Evolutionary conservation across 2,888 invertebrate genomes (phyloP).

Genomic region (Carcina quercana): DNA sequence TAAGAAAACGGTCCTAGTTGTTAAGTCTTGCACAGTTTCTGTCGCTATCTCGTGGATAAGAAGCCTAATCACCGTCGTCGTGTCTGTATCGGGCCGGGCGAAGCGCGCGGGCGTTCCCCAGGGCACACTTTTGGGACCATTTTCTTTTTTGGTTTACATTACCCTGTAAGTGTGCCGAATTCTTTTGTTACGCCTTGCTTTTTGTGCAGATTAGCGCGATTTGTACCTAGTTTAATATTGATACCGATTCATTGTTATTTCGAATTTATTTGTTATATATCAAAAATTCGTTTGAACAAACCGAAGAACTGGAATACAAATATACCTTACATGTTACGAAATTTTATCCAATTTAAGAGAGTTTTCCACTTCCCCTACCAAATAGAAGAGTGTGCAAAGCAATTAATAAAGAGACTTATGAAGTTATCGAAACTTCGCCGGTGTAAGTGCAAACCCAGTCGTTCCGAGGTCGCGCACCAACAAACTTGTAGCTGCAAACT

Average conservation of each 20-base stretch:
- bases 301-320: no score
- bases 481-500: conserved; percentile 64
- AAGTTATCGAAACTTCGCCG: conserved; percentile 62
- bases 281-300: no score
- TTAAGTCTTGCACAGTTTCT: conserved; percentile 74
- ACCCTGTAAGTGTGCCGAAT: conserved; percentile 70
- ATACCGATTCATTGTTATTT: no score
- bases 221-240: conserved; percentile 37
- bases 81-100: conserved; percentile 68
- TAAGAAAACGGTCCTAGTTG: conserved; percentile 74
- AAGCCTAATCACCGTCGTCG: conserved; percentile 74
- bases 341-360: no score
- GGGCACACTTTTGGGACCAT: conserved; percentile 71
- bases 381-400: conserved; percentile 33
- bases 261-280: no score
- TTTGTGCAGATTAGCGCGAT: conserved; percentile 58
- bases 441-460: conserved; percentile 45
- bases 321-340: no score
- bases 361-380: no score
- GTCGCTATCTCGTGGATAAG: conserved; percentile 73
- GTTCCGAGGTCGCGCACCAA: conserved; percentile 61
- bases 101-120: conserved; percentile 61
- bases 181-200: conserved; percentile 63
- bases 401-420: conserved; percentile 65
- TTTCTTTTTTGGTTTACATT: conserved; percentile 73